These are phyloP conservation scores for Serranus cabrilla DNA, from an alignment of 2,797 vertebrate genomes.

Conservation along the genomic window DNA sequence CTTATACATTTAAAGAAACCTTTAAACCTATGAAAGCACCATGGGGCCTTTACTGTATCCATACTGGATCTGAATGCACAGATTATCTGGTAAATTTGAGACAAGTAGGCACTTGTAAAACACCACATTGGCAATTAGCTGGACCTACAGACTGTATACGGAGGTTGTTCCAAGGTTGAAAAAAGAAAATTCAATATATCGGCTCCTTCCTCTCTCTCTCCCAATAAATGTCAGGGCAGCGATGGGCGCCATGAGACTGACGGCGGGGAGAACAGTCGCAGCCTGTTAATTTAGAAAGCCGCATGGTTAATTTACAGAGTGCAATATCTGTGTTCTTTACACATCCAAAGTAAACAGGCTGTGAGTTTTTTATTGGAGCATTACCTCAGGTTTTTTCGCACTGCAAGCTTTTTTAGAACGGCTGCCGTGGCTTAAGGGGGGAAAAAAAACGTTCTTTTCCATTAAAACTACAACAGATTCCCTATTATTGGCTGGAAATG, in stretches of 20 bases:
- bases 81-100: slow-evolving; percentile 22
- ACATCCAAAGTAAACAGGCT: slow-evolving; percentile 75
- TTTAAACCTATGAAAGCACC: not conserved
- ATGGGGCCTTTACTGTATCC: not conserved
- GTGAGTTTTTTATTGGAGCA: slow-evolving; percentile 59
- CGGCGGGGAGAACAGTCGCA: slow-evolving; percentile 53
- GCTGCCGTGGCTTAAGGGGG: slow-evolving; percentile 14
- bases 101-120: slow-evolving; percentile 38
- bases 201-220: slow-evolving; percentile 55
- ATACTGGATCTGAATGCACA: not conserved
- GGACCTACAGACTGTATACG: slow-evolving; percentile 15
- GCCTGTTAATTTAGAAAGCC: slow-evolving; percentile 65
- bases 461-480: slow-evolving; percentile 73
- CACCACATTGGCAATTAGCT: slow-evolving; percentile 33
- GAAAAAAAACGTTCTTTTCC: slow-evolving; percentile 29
- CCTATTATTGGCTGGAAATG: slow-evolving; percentile 74
- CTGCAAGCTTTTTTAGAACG: slow-evolving; percentile 32
- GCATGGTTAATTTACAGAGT: slow-evolving; percentile 60
- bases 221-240: slow-evolving; percentile 67
- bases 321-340: slow-evolving; percentile 62
- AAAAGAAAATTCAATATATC: slow-evolving; percentile 64
- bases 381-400: slow-evolving; percentile 56
- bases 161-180: slow-evolving; percentile 64
- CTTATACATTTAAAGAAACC: not conserved
- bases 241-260: slow-evolving; percentile 32